phyloP scores from a whole-genome alignment of 2,888 invertebrate genomes.

The Parnassius smintheus region DNA sequence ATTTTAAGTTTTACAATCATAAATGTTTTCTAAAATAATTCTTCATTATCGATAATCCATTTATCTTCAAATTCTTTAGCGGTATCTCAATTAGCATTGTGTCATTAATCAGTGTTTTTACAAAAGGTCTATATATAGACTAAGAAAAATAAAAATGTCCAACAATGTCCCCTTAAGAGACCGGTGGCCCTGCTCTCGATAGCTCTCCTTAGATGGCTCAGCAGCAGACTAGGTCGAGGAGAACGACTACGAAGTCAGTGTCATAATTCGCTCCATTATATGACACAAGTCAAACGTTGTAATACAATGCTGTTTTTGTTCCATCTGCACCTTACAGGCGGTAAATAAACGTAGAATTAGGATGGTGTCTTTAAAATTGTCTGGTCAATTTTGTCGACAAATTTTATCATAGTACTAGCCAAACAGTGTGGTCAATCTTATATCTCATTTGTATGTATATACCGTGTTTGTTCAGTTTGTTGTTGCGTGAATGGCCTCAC shows the following conservation, averaged over 20 bases:
- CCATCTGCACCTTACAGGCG: slow-evolving; percentile 28
- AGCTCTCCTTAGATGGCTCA: slow-evolving; percentile 79
- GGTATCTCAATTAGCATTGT: no score
- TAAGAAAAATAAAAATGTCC: slow-evolving; percentile 41
- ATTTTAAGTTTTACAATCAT: background rate
- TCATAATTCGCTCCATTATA: slow-evolving; percentile 56
- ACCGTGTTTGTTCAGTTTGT: slow-evolving; percentile 52
- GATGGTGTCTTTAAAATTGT: slow-evolving; percentile 37
- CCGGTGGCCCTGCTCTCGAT: slow-evolving; percentile 78
- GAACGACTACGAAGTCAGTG: slow-evolving; percentile 75
- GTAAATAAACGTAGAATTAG: slow-evolving; percentile 26
- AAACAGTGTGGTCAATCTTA: slow-evolving; percentile 63
- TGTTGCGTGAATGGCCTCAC: slow-evolving; percentile 56
- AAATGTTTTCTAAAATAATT: background rate
- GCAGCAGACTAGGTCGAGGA: slow-evolving; percentile 79
- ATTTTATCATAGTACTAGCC: slow-evolving; percentile 41
- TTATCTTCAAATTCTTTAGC: no score
- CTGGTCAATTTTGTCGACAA: slow-evolving; percentile 28
- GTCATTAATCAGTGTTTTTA: slow-evolving; percentile 1
- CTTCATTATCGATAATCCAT: background rate
- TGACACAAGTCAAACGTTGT: slow-evolving; percentile 39
- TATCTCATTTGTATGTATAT: slow-evolving; percentile 48
- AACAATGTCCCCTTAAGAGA: slow-evolving; percentile 71
- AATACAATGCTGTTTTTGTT: slow-evolving; percentile 50
- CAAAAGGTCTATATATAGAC: slow-evolving; percentile 21